Evolutionary conservation across 1,140 invertebrate genomes (phyloP), one percentile per base, ranked within the genome.

Genomic region (Teleopsis dalmanni): DNA sequence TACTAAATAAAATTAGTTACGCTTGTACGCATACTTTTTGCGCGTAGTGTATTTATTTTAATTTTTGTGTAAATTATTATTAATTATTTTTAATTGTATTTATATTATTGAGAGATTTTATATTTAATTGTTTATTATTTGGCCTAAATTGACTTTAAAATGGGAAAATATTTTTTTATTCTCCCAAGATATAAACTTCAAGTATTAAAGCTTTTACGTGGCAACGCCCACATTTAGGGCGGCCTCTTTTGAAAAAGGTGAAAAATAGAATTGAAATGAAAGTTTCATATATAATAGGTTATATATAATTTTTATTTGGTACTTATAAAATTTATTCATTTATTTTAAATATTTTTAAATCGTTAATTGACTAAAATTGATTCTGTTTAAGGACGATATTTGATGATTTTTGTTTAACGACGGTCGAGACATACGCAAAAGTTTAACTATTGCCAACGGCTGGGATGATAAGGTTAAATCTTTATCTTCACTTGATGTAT

Each of bases 281-380:
- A 18, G 14, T 16, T 42, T 26, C 23, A 42, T 42, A 31, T n/a
- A 40, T 19, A 27, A 19, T 29, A 42, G 26, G 40, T n/a, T 10
- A 38, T 38, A 38, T 5, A 26, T 42, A 42, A 14, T 14, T 42
- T 42, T 42, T 21, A 25, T 26, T 43, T 25, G 7, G 27, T 43
- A 29, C n/a, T 43, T 19, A 18, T n/a, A 27, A 29, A 29, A 29
- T 43, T 13, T 29, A 13, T 43, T 19, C 14, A 18, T 11, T 43
- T 31, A 43, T 27, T 4, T 43, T 43, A 43, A 21, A 19, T 37
- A 21, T 23, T 40, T 40, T 10, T 40, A 31, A 21, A 29, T 42
- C 29, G 23, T 35, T 46, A 46, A 46, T 46, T 46, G 44, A 46
- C 44, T 46, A 36, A 46, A 46, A 46, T 46, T 46, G 44, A 46